Conservation (phyloP, 2,113 vertebrate species). For the Eptesicus fuscus region DNA sequence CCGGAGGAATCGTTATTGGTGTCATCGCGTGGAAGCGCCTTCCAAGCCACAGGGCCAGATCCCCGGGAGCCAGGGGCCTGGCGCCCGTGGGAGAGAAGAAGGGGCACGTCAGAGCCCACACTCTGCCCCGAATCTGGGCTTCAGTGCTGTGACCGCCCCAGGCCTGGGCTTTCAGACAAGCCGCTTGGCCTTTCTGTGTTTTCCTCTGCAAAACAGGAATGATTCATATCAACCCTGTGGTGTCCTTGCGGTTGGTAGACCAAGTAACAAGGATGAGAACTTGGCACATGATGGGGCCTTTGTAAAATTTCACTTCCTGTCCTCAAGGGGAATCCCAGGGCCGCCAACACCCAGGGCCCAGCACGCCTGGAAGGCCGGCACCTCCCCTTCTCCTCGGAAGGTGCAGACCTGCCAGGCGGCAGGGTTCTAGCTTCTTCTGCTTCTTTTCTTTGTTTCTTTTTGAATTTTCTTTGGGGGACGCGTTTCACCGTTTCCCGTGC, state of each 20-base stretch:
- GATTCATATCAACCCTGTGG: background rate
- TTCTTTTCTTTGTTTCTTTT: background rate
- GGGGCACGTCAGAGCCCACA: fast-evolving
- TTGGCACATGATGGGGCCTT: background rate
- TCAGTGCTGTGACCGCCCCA: background rate
- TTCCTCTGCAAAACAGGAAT: background rate
- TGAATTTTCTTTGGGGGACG: background rate
- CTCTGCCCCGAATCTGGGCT: background rate
- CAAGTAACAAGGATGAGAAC: background rate
- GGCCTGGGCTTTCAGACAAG: background rate
- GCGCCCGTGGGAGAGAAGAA: background rate
- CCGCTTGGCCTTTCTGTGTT: background rate
- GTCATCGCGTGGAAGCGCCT: background rate
- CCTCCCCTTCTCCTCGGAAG: background rate
- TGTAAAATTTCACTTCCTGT: background rate
- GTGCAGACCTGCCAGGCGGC: background rate
- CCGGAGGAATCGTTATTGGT: background rate
- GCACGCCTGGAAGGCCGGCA: background rate
- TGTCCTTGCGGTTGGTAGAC: background rate
- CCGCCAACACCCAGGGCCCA: background rate
- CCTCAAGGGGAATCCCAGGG: background rate
- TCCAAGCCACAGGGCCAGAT: fast-evolving
- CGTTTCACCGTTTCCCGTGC: fast-evolving
- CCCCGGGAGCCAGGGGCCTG: background rate
- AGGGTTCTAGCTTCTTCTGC: background rate